These are phyloP conservation scores for Enteromius mattozi DNA, from an alignment of 2,797 vertebrate species.

Conservation along the genomic window DNA sequence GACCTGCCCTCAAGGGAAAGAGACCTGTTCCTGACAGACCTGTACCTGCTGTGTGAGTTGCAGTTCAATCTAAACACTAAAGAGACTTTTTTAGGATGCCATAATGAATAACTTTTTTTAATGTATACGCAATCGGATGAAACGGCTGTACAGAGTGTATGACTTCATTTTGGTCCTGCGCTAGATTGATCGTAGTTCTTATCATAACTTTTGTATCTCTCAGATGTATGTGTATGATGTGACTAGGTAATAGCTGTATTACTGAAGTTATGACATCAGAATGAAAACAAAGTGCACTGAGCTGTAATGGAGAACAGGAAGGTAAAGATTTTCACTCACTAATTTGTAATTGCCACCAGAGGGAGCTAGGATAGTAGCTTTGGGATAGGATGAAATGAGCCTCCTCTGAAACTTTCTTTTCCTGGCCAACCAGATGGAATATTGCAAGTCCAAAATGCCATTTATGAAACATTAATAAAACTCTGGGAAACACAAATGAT, in stretches of 20 bases:
- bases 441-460: not conserved
- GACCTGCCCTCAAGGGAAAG: slow-evolving; percentile 5
- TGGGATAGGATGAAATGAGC: slow-evolving; percentile 24
- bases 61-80: not conserved
- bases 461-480: not conserved
- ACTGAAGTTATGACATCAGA: not conserved
- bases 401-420: slow-evolving; percentile 23
- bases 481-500: not conserved
- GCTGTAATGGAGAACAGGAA: slow-evolving; percentile 50
- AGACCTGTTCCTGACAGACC: slow-evolving; percentile 10
- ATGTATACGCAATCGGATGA: not conserved
- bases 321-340: slow-evolving; percentile 43
- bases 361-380: slow-evolving; percentile 66
- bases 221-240: not conserved
- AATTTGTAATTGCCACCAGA: slow-evolving; percentile 68
- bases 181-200: not conserved
- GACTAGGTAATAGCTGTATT: not conserved
- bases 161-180: not conserved
- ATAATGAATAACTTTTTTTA: not conserved
- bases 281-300: slow-evolving; percentile 65
- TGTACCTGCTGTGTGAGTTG: not conserved
- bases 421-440: slow-evolving; percentile 16
- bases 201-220: not conserved
- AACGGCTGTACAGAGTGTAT: not conserved
- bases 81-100: not conserved